Conservation (phyloP, 30 jellyfish, hydroid and myxozoan species). For the Nemopilema nomurai region DNA sequence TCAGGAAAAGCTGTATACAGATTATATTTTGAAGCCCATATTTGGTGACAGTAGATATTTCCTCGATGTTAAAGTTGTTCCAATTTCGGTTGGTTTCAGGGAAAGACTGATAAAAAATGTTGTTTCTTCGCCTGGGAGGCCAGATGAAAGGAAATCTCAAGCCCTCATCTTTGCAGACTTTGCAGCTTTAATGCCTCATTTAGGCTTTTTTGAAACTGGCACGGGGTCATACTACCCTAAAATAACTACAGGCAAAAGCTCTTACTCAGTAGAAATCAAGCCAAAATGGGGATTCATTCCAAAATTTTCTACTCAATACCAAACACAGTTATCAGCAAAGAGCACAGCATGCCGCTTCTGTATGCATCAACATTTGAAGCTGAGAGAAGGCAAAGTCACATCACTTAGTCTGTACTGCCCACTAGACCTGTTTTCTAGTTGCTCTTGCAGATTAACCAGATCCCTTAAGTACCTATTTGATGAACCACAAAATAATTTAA, state of each 20-base stretch:
- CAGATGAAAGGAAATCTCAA: constrained; percentile 33
- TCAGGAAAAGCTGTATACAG: background rate
- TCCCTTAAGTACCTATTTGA: constrained; percentile 63
- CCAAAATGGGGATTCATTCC: constrained; percentile 95
- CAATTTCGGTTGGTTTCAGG: background rate
- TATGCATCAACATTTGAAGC: constrained; percentile 71
- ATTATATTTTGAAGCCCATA: constrained; percentile 23
- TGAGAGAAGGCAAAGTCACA: constrained; percentile 26
- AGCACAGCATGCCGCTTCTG: constrained; percentile 70
- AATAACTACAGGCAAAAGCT: background rate
- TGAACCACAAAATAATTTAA: constrained; percentile 84
- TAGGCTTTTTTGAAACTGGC: constrained; percentile 25
- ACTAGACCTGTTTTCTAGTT: constrained; percentile 68
- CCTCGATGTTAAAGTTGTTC: constrained; percentile 2
- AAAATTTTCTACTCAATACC: background rate
- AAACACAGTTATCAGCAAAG: constrained; percentile 2
- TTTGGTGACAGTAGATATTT: constrained; percentile 23
- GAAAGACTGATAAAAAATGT: background rate
- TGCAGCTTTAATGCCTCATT: constrained; percentile 52
- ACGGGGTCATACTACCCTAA: background rate
- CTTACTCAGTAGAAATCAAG: constrained; percentile 76
- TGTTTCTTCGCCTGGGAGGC: background rate
- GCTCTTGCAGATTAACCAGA: constrained; percentile 52
- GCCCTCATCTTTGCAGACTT: background rate
- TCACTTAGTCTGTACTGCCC: constrained; percentile 74